These are phyloP conservation scores for Limnephilus rhombicus DNA, from an alignment of 2,888 invertebrate genomes.

Conservation along the genomic window DNA sequence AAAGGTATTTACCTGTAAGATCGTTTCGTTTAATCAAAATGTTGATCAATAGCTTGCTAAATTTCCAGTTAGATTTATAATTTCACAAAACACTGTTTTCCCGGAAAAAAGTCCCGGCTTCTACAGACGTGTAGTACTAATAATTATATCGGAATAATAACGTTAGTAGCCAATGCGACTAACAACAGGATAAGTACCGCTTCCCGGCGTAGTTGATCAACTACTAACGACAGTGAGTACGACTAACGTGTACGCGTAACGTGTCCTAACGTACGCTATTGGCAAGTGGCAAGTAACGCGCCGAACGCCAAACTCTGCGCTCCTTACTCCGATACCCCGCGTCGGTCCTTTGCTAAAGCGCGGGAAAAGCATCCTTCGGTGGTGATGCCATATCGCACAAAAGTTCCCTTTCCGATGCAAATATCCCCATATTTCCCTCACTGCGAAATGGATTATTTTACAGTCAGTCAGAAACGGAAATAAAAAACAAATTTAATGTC, in stretches of 20 bases:
- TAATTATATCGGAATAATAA: background rate
- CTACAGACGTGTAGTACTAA: background rate
- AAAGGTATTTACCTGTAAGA: background rate
- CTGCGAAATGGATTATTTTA: background rate
- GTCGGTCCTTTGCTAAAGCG: background rate
- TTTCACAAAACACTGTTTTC: background rate
- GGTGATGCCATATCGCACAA: slow-evolving; percentile 11
- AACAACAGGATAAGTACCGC: slow-evolving; percentile 1
- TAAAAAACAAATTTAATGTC: too few species aligned
- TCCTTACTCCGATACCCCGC: background rate
- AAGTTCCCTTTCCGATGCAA: background rate
- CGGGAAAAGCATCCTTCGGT: slow-evolving; percentile 28
- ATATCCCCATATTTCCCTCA: background rate
- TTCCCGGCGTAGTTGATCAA: background rate
- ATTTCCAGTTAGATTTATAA: background rate
- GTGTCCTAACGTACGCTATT: background rate
- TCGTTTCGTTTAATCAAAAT: background rate
- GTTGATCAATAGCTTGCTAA: background rate
- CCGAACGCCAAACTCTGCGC: background rate
- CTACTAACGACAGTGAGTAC: background rate
- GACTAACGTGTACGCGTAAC: background rate
- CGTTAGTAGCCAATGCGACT: background rate
- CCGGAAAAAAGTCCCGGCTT: background rate
- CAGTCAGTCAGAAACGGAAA: too few species aligned
- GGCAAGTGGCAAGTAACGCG: background rate